A percentile compares a stretch with the other conserved stretches of the same genome.
These are phyloP conservation scores for Mustela erminea DNA, from an alignment of 2,797 vertebrate species.

Conservation along the genomic window DNA sequence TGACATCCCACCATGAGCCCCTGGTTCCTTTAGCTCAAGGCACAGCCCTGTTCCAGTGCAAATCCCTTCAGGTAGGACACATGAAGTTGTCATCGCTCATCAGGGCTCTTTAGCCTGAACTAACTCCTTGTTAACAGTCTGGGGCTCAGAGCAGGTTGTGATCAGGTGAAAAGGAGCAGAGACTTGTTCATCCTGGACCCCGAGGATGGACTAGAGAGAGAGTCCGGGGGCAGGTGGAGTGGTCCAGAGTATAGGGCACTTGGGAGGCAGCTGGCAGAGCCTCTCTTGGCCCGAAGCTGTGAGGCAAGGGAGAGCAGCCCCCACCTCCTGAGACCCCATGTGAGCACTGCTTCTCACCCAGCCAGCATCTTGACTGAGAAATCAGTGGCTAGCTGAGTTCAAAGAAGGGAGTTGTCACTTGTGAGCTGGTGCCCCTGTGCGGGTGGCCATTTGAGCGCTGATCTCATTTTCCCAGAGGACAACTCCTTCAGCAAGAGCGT, in stretches of 20 bases:
- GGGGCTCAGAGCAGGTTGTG: neutral
- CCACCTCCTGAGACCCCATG: accelerated
- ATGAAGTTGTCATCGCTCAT: neutral
- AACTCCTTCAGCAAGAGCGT: neutral
- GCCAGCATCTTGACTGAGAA: neutral
- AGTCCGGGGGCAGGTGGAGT: too few relatives aligned
- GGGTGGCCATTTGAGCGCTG: neutral
- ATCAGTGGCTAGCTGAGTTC: neutral
- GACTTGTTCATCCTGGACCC: too few relatives aligned
- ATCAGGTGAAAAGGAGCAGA: neutral
- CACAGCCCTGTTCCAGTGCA: neutral
- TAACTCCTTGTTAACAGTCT: neutral
- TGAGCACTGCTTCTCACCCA: neutral
- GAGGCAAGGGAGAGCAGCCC: neutral
- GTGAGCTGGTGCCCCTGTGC: neutral
- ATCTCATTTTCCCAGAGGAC: neutral
- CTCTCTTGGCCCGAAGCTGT: neutral
- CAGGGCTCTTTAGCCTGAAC: accelerated
- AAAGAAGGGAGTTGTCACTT: neutral
- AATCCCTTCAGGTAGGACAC: neutral
- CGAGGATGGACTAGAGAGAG: neutral
- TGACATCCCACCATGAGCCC: neutral
- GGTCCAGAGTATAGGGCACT: neutral
- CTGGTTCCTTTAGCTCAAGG: neutral
- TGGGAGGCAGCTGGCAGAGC: neutral